Percentiles rank a stretch among this genome's conserved stretches.
Evolutionary conservation across 2,888 invertebrate genomes (phyloP).

Genomic region (Drosophila mimetica): DNA sequence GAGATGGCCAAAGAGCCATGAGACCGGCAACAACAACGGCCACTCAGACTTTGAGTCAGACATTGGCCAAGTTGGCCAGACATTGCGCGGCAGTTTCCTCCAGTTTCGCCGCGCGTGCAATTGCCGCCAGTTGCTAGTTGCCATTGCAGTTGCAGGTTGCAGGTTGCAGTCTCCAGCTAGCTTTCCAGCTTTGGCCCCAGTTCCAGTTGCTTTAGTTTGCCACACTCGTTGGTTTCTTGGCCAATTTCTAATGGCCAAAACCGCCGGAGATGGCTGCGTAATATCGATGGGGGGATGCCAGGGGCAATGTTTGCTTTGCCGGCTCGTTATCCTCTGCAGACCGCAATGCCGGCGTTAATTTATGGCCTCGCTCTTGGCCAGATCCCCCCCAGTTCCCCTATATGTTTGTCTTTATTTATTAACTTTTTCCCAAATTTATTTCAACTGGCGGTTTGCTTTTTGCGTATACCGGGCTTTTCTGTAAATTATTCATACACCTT

Average conservation of each 20-base stretch:
- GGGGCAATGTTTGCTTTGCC: conserved; percentile 44
- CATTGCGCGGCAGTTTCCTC: conserved; percentile 67
- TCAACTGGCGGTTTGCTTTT: conserved; percentile 23
- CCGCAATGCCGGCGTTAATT: conserved; percentile 55
- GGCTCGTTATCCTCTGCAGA: conserved; percentile 36
- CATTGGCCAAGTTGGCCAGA: conserved; percentile 70
- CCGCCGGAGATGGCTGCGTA: conserved; percentile 36
- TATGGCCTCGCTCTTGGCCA: conserved; percentile 56
- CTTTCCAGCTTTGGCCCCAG: conserved; percentile 14
- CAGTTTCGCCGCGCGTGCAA: conserved; percentile 47
- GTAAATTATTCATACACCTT: conserved; percentile 46
- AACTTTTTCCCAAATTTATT: conserved; percentile 28
- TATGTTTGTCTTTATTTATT: conserved; percentile 32
- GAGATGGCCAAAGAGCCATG: conserved; percentile 58
- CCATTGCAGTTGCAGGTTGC: conserved; percentile 34
- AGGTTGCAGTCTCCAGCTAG: conserved; percentile 24
- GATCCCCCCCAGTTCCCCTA: conserved; percentile 8
- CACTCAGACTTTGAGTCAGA: conserved; percentile 48
- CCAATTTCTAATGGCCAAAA: conserved; percentile 68
- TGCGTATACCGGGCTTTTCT: conserved; percentile 25
- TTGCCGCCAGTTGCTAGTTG: conserved; percentile 15
- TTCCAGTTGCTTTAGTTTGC: conserved; percentile 50
- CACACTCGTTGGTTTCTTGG: conserved; percentile 70
- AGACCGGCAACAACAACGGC: conserved; percentile 58
- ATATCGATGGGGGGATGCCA: conserved; percentile 46